phyloP scores from a whole-genome alignment of 2,797 vertebrate genomes.

The Pantherophis alleghaniensis region DNA sequence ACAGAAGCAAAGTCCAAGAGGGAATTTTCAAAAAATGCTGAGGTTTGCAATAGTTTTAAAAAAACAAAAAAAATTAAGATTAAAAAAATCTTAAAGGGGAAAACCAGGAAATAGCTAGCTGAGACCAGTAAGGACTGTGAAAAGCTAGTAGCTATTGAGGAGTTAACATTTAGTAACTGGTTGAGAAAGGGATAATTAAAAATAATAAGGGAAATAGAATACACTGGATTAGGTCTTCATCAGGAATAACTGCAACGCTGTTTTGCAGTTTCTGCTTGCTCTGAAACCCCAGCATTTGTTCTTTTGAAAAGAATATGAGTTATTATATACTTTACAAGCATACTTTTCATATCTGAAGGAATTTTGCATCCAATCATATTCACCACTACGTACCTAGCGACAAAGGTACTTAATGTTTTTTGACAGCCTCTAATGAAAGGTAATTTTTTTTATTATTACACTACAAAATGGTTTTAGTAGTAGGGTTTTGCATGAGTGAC shows the following conservation, averaged over 20 bases:
- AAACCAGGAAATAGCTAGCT: not conserved
- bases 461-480: not conserved
- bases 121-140: not conserved
- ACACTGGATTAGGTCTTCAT: not conserved
- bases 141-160: not conserved
- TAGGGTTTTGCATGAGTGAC: not conserved
- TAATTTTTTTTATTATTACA: not conserved
- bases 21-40: not conserved
- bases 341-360: not conserved
- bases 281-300: not conserved
- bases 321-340: not conserved
- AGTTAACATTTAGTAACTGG: not conserved
- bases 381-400: not conserved
- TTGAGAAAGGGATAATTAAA: not conserved
- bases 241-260: not conserved
- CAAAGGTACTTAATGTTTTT: not conserved
- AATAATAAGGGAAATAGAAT: not conserved
- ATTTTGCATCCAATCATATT: not conserved
- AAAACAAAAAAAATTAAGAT: not conserved
- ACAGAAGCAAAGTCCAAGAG: not conserved
- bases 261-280: not conserved
- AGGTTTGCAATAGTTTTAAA: not conserved
- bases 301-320: not conserved
- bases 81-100: not conserved
- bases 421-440: not conserved